Conservation (phyloP, 2,888 invertebrate genomes). For the Tillus elongatus region DNA sequence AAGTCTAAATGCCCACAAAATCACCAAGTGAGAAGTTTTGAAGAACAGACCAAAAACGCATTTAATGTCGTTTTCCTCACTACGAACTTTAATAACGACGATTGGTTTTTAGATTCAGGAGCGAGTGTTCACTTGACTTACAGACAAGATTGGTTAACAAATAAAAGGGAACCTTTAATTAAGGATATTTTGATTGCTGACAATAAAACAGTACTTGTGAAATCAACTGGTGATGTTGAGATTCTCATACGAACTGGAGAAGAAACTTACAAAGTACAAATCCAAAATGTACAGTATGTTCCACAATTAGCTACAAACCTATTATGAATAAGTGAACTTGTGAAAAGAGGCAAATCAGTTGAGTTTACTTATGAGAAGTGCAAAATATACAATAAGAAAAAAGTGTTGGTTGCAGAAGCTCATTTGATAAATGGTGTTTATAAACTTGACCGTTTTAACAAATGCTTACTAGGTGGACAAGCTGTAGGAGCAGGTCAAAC, state of each 20-base stretch:
- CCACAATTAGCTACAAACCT: conserved; percentile 8
- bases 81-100: conserved; percentile 1
- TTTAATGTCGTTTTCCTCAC: neutral
- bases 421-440: conserved; percentile 7
- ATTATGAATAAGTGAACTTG: conserved; percentile 7
- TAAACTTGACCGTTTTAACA: conserved; percentile 1
- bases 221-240: conserved; percentile 6
- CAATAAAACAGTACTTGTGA: conserved; percentile 4
- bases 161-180: conserved; percentile 4
- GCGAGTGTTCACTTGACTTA: conserved; percentile 10
- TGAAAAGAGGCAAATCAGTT: conserved; percentile 8
- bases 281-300: conserved; percentile 9
- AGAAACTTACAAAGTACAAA: neutral
- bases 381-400: conserved; percentile 6
- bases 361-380: conserved; percentile 6
- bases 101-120: conserved; percentile 7
- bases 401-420: conserved; percentile 9
- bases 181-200: conserved; percentile 8
- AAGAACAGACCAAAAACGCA: neutral
- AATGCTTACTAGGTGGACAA: conserved; percentile 8
- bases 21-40: neutral
- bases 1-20: neutral
- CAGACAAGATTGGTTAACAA: conserved; percentile 7
- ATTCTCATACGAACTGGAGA: conserved; percentile 1
- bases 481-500: conserved; percentile 10